These are phyloP conservation scores for Heliconius eleuchia DNA, from an alignment of 1,140 invertebrate species.

Conservation along the genomic window DNA sequence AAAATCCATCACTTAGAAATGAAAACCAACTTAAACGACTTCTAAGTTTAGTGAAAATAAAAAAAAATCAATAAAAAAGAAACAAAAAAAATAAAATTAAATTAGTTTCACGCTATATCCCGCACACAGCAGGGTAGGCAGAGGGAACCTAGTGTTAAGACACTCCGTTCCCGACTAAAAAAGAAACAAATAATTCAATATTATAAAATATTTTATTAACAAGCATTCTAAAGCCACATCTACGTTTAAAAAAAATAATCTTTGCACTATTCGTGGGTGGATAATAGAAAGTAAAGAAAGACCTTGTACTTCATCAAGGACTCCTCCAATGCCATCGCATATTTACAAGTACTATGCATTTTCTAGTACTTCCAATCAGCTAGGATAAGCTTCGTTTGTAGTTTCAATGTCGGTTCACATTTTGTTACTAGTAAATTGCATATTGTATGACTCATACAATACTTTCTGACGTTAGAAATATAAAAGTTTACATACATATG, in stretches of 20 bases:
- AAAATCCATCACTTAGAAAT: slow-evolving; percentile 42
- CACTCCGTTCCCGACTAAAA: too few relatives aligned
- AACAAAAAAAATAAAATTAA: too few relatives aligned
- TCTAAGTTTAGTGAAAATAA: slow-evolving; percentile 21
- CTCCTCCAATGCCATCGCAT: slow-evolving; percentile 16
- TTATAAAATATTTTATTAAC: neutral
- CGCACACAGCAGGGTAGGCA: too few relatives aligned
- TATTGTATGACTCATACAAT: neutral
- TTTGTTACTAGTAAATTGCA: neutral
- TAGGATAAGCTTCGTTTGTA: slow-evolving; percentile 11
- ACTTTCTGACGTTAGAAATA: neutral
- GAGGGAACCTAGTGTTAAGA: too few relatives aligned
- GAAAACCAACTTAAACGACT: slow-evolving; percentile 46
- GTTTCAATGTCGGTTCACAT: neutral
- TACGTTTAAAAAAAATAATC: neutral
- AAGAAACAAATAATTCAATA: too few relatives aligned
- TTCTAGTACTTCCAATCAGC: slow-evolving; percentile 16
- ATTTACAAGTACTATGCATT: slow-evolving; percentile 27
- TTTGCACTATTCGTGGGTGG: slow-evolving; percentile 16
- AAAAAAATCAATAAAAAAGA: too few relatives aligned
- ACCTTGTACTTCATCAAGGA: slow-evolving; percentile 23
- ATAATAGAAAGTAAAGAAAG: slow-evolving; percentile 18
- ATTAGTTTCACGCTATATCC: too few relatives aligned
- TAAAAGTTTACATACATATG: too few relatives aligned
- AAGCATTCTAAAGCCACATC: slow-evolving; percentile 18